phyloP scores from a whole-genome alignment of 2,888 invertebrate genomes.

The Euplagia quadripunctaria region DNA sequence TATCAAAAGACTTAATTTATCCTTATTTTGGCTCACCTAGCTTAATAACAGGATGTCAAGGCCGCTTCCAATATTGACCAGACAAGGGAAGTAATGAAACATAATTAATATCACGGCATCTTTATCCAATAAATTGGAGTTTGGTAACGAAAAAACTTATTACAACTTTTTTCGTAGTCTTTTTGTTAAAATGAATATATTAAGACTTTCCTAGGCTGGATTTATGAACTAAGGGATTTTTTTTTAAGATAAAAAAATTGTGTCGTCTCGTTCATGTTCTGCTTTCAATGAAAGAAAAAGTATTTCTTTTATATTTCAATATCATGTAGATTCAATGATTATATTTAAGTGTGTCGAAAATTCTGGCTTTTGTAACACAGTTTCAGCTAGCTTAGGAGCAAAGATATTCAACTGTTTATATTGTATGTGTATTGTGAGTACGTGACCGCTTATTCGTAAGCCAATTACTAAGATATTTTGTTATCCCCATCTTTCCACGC shows the following conservation, averaged over 20 bases:
- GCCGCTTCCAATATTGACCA: constrained; percentile 17
- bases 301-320: too few relatives aligned
- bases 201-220: background rate
- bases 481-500: too few relatives aligned
- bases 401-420: too few relatives aligned
- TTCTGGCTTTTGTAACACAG: too few relatives aligned
- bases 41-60: constrained; percentile 8
- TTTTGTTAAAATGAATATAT: background rate
- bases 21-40: constrained; percentile 8
- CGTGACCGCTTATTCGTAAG: too few relatives aligned
- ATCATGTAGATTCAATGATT: too few relatives aligned
- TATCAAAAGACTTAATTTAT: constrained; percentile 4
- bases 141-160: constrained; percentile 2
- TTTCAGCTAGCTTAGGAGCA: too few relatives aligned
- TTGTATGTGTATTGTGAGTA: too few relatives aligned
- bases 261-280: background rate
- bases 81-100: constrained; percentile 15
- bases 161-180: background rate
- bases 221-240: background rate
- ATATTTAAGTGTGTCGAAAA: too few relatives aligned
- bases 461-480: too few relatives aligned
- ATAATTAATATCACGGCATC: constrained; percentile 16
- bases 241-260: background rate
- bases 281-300: too few relatives aligned
- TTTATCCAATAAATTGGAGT: constrained; percentile 14